Evolutionary conservation across 2,888 invertebrate species (phyloP).

Genomic region (Petrolisthes manimaculis): DNA sequence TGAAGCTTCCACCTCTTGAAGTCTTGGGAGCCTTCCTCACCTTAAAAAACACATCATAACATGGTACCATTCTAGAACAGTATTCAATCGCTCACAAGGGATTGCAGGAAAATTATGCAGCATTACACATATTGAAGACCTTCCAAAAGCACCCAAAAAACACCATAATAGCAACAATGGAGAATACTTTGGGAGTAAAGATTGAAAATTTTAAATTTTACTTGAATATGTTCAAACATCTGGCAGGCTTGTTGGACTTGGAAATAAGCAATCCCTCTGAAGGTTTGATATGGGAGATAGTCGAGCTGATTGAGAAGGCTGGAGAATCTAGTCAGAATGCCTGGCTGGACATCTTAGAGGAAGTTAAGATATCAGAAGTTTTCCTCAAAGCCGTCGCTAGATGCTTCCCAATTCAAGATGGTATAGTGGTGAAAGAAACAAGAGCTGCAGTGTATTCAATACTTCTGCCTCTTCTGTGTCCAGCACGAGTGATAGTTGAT

Average conservation of each 20-base stretch:
- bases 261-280: no score
- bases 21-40: not conserved
- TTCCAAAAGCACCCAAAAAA: not conserved
- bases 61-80: not conserved
- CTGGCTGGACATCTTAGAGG: no score
- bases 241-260: no score
- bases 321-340: no score
- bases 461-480: not conserved
- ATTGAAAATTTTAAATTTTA: no score
- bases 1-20: not conserved
- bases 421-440: not conserved
- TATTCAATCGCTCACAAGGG: constrained; percentile 11
- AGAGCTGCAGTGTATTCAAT: not conserved
- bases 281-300: no score
- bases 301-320: no score
- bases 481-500: not conserved
- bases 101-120: not conserved
- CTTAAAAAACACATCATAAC: not conserved
- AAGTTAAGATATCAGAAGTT: no score
- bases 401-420: no score
- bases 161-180: not conserved
- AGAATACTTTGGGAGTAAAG: no score
- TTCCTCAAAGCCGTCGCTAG: no score
- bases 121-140: not conserved
- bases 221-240: no score